Evolutionary conservation across 2,797 vertebrate genomes (phyloP), one percentile per base, ranked within the genome.

Genomic region (Cephalopachus bancanus): DNA sequence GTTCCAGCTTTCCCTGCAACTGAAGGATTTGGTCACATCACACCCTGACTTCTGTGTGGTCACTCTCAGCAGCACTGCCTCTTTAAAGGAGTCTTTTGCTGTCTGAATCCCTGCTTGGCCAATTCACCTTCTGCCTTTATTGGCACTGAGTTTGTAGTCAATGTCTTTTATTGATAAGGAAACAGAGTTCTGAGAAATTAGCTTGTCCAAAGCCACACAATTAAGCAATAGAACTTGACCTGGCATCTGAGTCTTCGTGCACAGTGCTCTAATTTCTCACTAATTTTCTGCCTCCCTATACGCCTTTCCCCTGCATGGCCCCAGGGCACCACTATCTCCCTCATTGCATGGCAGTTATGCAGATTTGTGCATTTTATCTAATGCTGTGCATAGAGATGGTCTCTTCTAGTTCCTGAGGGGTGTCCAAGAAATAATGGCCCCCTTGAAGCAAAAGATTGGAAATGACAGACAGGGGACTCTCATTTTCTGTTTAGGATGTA

Each of bases 381-480:
- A 86, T 80, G 44, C 15, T 92, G 51, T 94, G 37, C 62, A 30
- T 28, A 12, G 49, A 86, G 28, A 30, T 37, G 7, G 30, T 37
- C 24, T 59, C 49, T 62, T 19, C 28, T 91, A 60, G 30, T 51
- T 44, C 49, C 69, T 67, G 72, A 83, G 33, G 37, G 74, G 22
- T 81, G 93, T 44, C 10, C 1, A 44, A 74, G 30, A 92, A 71
- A 53, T n/a, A 60, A 51, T 44, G 10, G 57, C 37, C 37, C 12
- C 79, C 33, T 94, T 51, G 33, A 55, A 71, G 26, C 87, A 88
- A 96, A 86, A 57, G 53, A 62, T 65, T 81, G 87, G 88, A 83
- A 76, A 22, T 60, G n/a, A 64, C 28, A 92, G 79, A 67, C 67
- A 65, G 22, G 44, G 49, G 33, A 16, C 75, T 67, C 53, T 49